Conservation (phyloP, 2,888 invertebrate genomes). For the Euzophera pinguis region DNA sequence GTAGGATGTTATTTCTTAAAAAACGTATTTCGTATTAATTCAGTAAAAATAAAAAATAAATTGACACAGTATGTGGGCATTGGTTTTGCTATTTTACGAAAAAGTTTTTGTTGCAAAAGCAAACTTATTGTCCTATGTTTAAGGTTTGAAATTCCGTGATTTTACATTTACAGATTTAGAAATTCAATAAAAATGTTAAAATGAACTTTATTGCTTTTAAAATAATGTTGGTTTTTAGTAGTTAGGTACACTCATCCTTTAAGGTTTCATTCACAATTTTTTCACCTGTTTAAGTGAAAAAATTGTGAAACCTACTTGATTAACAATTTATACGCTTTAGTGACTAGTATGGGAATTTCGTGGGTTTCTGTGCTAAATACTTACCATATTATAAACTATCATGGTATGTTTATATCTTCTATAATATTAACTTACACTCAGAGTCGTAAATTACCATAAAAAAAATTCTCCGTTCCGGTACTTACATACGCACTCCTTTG, state of each 20-base stretch:
- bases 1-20: not conserved
- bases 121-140: not conserved
- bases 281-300: not conserved
- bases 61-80: conserved; percentile 3
- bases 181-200: not conserved
- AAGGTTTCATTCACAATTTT: not conserved
- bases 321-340: not conserved
- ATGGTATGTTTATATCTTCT: no score
- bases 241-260: not conserved
- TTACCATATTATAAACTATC: no score
- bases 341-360: not conserved
- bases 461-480: no score
- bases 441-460: no score
- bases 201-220: not conserved
- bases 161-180: no score
- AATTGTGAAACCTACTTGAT: not conserved
- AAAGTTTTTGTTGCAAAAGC: not conserved
- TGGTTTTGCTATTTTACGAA: not conserved
- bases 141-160: not conserved
- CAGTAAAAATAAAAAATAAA: not conserved
- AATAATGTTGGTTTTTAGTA: not conserved
- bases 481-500: no score
- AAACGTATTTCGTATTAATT: not conserved
- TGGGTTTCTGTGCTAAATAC: no score
- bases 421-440: no score